Evolutionary conservation across 2,113 vertebrate genomes (phyloP).

Genomic region (Bubo scandiacus): DNA sequence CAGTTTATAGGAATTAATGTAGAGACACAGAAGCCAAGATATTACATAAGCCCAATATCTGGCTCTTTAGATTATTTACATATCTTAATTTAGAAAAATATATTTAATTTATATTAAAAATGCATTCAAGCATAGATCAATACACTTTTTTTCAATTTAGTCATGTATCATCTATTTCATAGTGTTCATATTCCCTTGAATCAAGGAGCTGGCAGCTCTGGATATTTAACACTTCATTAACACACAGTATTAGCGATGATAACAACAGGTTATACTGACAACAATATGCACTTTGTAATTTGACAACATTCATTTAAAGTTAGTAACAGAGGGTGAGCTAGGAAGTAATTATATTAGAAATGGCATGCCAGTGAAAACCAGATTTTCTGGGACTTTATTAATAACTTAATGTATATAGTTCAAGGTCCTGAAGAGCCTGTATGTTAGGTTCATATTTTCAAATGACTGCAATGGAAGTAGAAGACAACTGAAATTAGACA

Average conservation of each 20-base stretch:
- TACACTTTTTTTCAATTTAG: background rate
- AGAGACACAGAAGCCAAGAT: background rate
- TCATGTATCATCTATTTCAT: background rate
- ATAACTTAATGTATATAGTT: background rate
- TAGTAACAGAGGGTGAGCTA: background rate
- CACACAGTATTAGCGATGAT: background rate
- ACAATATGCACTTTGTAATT: background rate
- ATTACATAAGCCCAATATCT: background rate
- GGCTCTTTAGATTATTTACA: background rate
- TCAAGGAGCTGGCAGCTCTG: background rate
- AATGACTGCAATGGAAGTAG: background rate
- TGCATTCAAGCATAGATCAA: background rate
- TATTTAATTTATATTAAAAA: constrained; percentile 7
- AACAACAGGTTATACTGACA: constrained; percentile 8
- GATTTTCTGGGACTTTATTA: background rate
- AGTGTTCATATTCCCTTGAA: background rate
- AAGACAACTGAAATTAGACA: background rate
- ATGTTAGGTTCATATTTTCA: background rate
- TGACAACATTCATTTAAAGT: constrained; percentile 12
- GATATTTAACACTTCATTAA: constrained; percentile 46
- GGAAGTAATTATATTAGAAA: background rate
- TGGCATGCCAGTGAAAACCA: background rate
- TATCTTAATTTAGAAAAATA: background rate
- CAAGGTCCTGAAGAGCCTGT: background rate
- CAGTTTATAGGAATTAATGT: background rate